A percentile compares a stretch with the other conserved stretches of the same genome.
phyloP scores from a whole-genome alignment of 1,140 invertebrate genomes.

The Leptinotarsa lineolata region DNA sequence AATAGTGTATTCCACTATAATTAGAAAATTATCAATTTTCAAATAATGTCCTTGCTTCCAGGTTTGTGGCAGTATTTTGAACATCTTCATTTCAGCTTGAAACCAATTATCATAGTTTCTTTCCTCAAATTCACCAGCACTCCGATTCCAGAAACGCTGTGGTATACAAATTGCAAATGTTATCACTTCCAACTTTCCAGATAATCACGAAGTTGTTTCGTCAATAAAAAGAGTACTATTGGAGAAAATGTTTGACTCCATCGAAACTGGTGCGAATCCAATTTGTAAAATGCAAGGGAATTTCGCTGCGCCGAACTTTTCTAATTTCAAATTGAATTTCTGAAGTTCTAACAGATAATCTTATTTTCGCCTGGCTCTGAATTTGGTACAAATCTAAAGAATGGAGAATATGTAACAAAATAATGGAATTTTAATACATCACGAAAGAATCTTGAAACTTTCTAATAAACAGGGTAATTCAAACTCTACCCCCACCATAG shows the following conservation, averaged over 20 bases:
- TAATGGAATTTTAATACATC: not conserved
- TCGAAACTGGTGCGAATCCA: conserved; percentile 2
- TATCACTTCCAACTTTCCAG: not conserved
- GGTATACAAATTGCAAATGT: too few relatives aligned
- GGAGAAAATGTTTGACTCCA: not conserved
- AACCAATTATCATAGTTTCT: too few relatives aligned
- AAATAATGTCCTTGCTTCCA: too few relatives aligned
- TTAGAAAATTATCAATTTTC: too few relatives aligned
- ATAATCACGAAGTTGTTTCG: conserved; percentile 1
- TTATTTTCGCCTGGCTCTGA: conserved; percentile 5
- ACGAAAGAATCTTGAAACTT: too few relatives aligned
- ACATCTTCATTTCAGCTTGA: too few relatives aligned
- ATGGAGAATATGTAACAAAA: not conserved
- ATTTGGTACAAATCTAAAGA: not conserved
- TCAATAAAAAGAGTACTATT: not conserved
- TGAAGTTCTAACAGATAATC: conserved; percentile 17
- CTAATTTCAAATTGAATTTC: conserved; percentile 18
- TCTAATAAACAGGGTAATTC: too few relatives aligned
- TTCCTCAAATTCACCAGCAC: too few relatives aligned
- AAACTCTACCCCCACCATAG: too few relatives aligned
- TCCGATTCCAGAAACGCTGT: too few relatives aligned
- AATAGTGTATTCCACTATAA: too few relatives aligned
- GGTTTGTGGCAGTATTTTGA: too few relatives aligned
- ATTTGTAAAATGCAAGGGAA: conserved; percentile 20
- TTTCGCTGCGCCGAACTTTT: conserved; percentile 13